These are phyloP conservation scores for Platypus cylindrus DNA, from an alignment of 2,888 invertebrate genomes.

Conservation along the genomic window DNA sequence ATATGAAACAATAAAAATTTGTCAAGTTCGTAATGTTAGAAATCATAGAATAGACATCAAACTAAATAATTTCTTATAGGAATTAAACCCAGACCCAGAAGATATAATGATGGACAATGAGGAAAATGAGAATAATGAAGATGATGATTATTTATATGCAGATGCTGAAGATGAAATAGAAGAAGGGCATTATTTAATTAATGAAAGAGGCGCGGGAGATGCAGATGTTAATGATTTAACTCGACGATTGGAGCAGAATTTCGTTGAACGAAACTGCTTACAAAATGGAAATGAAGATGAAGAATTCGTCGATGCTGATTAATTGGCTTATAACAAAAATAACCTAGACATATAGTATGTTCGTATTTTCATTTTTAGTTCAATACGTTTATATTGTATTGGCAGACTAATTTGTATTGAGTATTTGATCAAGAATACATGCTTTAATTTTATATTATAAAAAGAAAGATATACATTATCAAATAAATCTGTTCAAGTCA, in stretches of 20 bases:
- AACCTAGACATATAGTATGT: no score
- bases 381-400: no score
- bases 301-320: slow-evolving; percentile 48
- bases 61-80: slow-evolving; percentile 14
- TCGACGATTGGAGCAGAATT: slow-evolving; percentile 33
- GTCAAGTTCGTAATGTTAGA: slow-evolving; percentile 41
- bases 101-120: slow-evolving; percentile 49
- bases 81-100: slow-evolving; percentile 65
- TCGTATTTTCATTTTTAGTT: no score
- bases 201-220: slow-evolving; percentile 36
- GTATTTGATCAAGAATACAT: no score
- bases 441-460: no score
- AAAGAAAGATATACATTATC: no score
- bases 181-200: slow-evolving; percentile 32
- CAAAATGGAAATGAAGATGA: slow-evolving; percentile 33
- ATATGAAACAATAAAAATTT: slow-evolving; percentile 62
- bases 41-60: neutral
- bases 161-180: slow-evolving; percentile 35
- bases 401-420: no score
- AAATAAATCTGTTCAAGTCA: no score
- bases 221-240: slow-evolving; percentile 25
- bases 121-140: slow-evolving; percentile 43
- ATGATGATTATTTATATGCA: slow-evolving; percentile 35
- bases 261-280: slow-evolving; percentile 29
- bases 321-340: no score